A percentile compares a stretch with the other conserved stretches of the same genome.
These are phyloP conservation scores for Penaeus chinensis DNA, from an alignment of 1,140 invertebrate species.

Conservation along the genomic window DNA sequence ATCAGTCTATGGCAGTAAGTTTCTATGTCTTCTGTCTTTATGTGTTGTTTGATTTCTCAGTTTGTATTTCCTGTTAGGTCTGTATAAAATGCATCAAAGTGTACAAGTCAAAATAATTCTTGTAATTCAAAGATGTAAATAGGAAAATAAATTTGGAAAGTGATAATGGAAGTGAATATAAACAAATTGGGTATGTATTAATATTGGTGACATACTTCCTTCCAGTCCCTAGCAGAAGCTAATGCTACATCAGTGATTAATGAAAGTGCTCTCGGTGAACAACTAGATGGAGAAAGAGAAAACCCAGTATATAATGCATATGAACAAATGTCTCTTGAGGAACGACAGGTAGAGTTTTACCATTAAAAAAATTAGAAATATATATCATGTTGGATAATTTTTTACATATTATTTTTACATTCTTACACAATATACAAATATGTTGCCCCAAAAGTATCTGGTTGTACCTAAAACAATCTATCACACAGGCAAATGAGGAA, in stretches of 20 bases:
- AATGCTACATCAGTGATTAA: conserved; percentile 27
- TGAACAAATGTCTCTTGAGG: conserved; percentile 45
- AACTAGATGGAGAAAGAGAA: conserved; percentile 42
- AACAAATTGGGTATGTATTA: too few relatives aligned
- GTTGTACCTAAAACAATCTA: not conserved
- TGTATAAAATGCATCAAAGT: too few relatives aligned
- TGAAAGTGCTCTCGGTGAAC: not conserved
- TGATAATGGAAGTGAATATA: too few relatives aligned
- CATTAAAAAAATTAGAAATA: not conserved
- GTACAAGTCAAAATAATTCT: too few relatives aligned
- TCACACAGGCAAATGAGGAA: conserved; percentile 38
- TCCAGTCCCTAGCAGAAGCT: conserved; percentile 45
- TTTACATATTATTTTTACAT: not conserved
- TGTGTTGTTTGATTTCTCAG: not conserved
- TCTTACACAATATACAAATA: too few relatives aligned
- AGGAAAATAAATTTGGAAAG: too few relatives aligned
- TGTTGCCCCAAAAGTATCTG: too few relatives aligned
- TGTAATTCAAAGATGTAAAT: too few relatives aligned
- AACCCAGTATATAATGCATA: conserved; percentile 52
- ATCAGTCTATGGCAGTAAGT: conserved; percentile 57
- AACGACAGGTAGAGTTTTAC: conserved; percentile 18
- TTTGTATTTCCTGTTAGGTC: not conserved
- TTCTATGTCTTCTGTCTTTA: not conserved
- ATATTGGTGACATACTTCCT: not conserved
- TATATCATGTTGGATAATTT: not conserved